phyloP scores from a whole-genome alignment of 2,797 vertebrate genomes.

The Sebastes oblongus region DNA sequence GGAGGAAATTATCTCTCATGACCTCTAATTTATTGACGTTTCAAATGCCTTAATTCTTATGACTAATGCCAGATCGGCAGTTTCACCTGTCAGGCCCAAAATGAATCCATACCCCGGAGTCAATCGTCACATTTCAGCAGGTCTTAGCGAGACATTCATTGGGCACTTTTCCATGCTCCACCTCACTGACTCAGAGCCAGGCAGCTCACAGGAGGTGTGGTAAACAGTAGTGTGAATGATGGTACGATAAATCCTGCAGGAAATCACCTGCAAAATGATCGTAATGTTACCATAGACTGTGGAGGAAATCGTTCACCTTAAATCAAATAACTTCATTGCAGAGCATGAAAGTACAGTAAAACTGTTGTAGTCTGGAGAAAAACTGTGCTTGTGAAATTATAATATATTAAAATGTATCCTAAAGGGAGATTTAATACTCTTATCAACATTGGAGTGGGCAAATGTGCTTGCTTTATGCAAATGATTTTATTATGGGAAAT shows the following conservation, averaged over 20 bases:
- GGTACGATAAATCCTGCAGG: neutral
- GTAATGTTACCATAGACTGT: neutral
- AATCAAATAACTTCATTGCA: neutral
- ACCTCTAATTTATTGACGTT: slow-evolving; percentile 95
- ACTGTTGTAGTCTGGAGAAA: neutral
- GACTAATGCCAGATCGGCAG: slow-evolving; percentile 87
- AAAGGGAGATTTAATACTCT: no score
- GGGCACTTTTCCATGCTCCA: slow-evolving; percentile 51
- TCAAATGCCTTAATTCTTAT: slow-evolving; percentile 91
- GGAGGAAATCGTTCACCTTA: neutral
- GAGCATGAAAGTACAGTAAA: neutral
- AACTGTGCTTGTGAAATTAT: neutral
- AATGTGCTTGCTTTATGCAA: no score
- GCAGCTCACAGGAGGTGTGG: slow-evolving; percentile 1
- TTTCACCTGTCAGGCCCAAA: slow-evolving; percentile 88
- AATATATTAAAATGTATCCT: no score
- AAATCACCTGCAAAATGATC: neutral
- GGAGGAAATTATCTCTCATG: slow-evolving; percentile 88
- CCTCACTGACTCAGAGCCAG: slow-evolving; percentile 50
- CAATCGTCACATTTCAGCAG: slow-evolving; percentile 79
- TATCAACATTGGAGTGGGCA: no score
- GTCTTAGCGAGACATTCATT: slow-evolving; percentile 67
- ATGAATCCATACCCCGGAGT: slow-evolving; percentile 89
- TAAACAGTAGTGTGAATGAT: neutral
- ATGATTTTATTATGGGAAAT: no score